These are phyloP conservation scores for Anastatus disparis DNA, from an alignment of 1,140 invertebrate genomes.

Conservation along the genomic window DNA sequence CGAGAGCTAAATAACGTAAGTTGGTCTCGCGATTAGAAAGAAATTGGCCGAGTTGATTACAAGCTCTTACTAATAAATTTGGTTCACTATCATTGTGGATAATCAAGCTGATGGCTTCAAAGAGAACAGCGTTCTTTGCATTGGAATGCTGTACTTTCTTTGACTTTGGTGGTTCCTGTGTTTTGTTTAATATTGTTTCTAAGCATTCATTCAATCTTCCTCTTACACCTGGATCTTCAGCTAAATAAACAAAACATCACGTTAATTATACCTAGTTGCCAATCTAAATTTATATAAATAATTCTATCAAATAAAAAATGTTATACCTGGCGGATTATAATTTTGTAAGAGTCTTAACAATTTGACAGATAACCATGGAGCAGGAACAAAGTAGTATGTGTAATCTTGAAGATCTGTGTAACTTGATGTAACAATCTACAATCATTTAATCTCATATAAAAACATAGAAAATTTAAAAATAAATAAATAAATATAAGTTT, in stretches of 20 bases:
- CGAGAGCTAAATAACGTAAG: constrained; percentile 95
- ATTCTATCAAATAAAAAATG: not conserved
- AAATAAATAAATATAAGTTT: constrained; percentile 10
- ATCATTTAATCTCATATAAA: no score
- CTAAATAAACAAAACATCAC: constrained; percentile 44
- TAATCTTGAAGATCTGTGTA: constrained; percentile 99
- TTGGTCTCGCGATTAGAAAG: constrained; percentile 99
- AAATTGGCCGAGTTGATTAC: constrained; percentile 99
- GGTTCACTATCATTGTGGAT: constrained; percentile 99
- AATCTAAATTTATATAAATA: no score
- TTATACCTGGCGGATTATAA: constrained; percentile 93
- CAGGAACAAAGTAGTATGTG: constrained; percentile 99
- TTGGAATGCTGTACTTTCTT: constrained; percentile 99
- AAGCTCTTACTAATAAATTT: constrained; percentile 95
- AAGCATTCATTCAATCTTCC: constrained; percentile 97
- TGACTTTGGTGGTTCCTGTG: constrained; percentile 99
- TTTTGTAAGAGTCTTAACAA: constrained; percentile 96
- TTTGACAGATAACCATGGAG: constrained; percentile 99
- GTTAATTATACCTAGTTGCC: no score
- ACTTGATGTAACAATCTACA: constrained; percentile 94
- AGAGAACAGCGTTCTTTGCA: constrained; percentile 99
- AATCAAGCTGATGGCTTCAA: constrained; percentile 99
- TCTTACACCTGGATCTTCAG: constrained; percentile 93
- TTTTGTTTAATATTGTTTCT: constrained; percentile 99
- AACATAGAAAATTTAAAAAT: no score